These are phyloP conservation scores for Onthophagus sagittarius DNA, from an alignment of 2,888 invertebrate genomes.

Conservation along the genomic window DNA sequence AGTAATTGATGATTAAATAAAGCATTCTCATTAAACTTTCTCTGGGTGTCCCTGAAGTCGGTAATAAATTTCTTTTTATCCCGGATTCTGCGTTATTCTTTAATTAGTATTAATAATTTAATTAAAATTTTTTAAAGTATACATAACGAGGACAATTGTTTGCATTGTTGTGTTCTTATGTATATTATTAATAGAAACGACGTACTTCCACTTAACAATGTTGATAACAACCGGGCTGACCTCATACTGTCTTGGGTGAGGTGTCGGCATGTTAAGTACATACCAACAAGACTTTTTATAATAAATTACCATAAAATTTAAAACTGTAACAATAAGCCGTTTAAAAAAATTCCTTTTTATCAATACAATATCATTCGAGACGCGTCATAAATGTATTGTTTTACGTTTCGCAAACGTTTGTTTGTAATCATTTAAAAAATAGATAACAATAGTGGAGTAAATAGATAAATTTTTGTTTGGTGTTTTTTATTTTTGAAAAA, in stretches of 20 bases:
- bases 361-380: too few relatives aligned
- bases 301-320: neutral
- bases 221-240: neutral
- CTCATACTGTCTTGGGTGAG: neutral
- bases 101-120: too few relatives aligned
- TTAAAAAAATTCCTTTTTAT: too few relatives aligned
- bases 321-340: neutral
- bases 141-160: neutral
- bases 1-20: too few relatives aligned
- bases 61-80: too few relatives aligned
- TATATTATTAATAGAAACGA: neutral
- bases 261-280: neutral
- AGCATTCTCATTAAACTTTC: too few relatives aligned
- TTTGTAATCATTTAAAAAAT: neutral
- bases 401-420: neutral
- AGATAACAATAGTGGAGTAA: neutral
- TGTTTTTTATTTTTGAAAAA: neutral
- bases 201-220: neutral
- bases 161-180: neutral
- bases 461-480: neutral
- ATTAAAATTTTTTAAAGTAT: too few relatives aligned
- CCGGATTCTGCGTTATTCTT: too few relatives aligned
- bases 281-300: neutral
- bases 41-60: too few relatives aligned
- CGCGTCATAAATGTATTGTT: neutral